A percentile compares a stretch with the other conserved stretches of the same genome.
phyloP scores from a whole-genome alignment of 1,140 invertebrate species.

The Dendrolimus kikuchii region DNA sequence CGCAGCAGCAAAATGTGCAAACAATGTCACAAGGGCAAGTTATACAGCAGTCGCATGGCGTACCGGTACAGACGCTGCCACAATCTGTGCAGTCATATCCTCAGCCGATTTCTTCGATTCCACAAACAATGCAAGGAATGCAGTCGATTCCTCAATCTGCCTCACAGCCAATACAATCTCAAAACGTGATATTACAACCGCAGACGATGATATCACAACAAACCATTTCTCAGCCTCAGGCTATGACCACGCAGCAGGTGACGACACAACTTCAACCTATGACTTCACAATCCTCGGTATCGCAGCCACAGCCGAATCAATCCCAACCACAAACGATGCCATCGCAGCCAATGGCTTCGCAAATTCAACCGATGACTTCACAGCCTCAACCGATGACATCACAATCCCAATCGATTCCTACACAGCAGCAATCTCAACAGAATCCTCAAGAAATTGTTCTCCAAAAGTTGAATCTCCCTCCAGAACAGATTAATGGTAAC shows the following conservation, averaged over 20 bases:
- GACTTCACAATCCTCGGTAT: not conserved
- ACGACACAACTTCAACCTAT: too few species aligned
- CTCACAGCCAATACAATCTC: slow-evolving; percentile 7
- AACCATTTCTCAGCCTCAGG: slow-evolving; percentile 8
- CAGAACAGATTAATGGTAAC: slow-evolving; percentile 31
- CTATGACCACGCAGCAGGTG: slow-evolving; percentile 2
- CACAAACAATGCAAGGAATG: slow-evolving; percentile 2
- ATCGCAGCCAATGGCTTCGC: slow-evolving; percentile 7
- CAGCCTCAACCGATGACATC: slow-evolving; percentile 5
- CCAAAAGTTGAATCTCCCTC: slow-evolving; percentile 40
- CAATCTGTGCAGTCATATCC: slow-evolving; percentile 1
- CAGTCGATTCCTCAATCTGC: slow-evolving; percentile 5
- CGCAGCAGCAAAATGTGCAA: slow-evolving; percentile 13
- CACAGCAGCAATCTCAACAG: slow-evolving; percentile 10
- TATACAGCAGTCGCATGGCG: slow-evolving; percentile 9
- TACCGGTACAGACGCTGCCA: slow-evolving; percentile 6
- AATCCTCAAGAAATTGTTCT: slow-evolving; percentile 26
- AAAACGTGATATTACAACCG: not conserved
- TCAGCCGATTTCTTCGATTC: not conserved
- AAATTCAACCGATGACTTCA: slow-evolving; percentile 10
- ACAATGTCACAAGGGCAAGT: slow-evolving; percentile 1
- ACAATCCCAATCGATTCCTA: slow-evolving; percentile 9
- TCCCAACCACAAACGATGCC: not conserved
- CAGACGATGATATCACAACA: slow-evolving; percentile 6
- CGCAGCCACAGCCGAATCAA: not conserved